Conservation (phyloP, 2,113 vertebrate species). For the Axis porcinus region DNA sequence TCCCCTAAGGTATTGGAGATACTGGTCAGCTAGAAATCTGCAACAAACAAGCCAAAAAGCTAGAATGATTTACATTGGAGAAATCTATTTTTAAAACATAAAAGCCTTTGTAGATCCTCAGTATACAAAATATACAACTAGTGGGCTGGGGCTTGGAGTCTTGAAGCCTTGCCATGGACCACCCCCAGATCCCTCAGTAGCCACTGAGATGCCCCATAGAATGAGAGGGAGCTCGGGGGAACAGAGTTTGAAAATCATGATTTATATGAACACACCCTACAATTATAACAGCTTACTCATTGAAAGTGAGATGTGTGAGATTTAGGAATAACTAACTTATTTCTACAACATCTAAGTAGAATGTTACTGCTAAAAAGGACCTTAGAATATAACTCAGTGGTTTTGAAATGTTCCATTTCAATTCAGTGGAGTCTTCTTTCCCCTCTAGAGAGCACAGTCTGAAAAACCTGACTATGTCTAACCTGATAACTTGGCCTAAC, state of each 20-base stretch:
- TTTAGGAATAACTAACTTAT: slow-evolving; percentile 18
- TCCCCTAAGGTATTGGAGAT: background rate
- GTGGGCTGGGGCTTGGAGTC: background rate
- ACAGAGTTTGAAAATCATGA: slow-evolving; percentile 1
- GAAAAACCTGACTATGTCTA: slow-evolving; percentile 7
- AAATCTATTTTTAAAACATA: background rate
- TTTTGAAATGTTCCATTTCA: slow-evolving; percentile 44
- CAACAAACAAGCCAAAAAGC: background rate
- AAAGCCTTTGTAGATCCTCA: background rate
- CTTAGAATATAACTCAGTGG: slow-evolving; percentile 1
- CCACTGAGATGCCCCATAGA: background rate
- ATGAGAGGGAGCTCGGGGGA: background rate
- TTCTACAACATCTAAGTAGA: slow-evolving; percentile 30
- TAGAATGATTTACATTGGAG: background rate
- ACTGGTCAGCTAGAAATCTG: background rate
- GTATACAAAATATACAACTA: background rate
- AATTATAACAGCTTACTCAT: background rate
- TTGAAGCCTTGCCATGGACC: background rate
- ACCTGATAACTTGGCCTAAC: background rate
- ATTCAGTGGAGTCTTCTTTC: background rate
- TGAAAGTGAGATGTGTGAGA: slow-evolving; percentile 1
- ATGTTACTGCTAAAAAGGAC: slow-evolving; percentile 38
- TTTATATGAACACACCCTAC: background rate
- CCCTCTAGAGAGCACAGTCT: slow-evolving; percentile 1
- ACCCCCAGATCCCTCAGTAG: background rate